phyloP scores from a whole-genome alignment of 2,888 invertebrate species.

The Leucania comma region DNA sequence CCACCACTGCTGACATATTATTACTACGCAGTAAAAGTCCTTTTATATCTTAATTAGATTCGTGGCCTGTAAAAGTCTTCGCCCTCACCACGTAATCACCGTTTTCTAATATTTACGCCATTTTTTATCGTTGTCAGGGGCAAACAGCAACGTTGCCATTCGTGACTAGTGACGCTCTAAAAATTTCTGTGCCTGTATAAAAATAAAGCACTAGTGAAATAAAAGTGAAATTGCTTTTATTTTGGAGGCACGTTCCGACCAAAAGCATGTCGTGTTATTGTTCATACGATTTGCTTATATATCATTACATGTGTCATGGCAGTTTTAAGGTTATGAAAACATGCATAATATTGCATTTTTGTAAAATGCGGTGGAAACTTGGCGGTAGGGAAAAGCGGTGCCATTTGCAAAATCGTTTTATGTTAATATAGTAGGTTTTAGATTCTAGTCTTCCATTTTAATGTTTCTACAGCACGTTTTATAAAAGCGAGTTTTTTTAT shows the following conservation, averaged over 20 bases:
- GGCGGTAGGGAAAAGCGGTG: not conserved
- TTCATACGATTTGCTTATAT: conserved; percentile 13
- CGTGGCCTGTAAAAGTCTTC: conserved; percentile 20
- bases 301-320: not conserved
- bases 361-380: conserved; percentile 1
- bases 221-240: conserved; percentile 49
- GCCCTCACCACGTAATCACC: conserved; percentile 17
- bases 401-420: conserved; percentile 23
- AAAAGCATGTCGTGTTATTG: conserved; percentile 27
- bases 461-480: no score
- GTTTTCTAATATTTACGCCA: conserved; percentile 34
- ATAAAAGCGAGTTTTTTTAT: no score
- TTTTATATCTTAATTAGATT: conserved; percentile 29
- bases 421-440: not conserved
- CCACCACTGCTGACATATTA: not conserved
- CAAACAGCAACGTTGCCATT: conserved; percentile 44
- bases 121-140: conserved; percentile 45
- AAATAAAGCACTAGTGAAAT: conserved; percentile 29
- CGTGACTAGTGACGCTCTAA: conserved; percentile 41
- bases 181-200: not conserved
- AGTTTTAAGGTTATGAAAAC: conserved; percentile 19
- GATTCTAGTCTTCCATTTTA: not conserved
- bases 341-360: conserved; percentile 28
- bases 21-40: conserved; percentile 21
- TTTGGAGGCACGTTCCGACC: conserved; percentile 10